Conservation (phyloP, 1,140 invertebrate genomes). For the Drosophila persimilis region DNA sequence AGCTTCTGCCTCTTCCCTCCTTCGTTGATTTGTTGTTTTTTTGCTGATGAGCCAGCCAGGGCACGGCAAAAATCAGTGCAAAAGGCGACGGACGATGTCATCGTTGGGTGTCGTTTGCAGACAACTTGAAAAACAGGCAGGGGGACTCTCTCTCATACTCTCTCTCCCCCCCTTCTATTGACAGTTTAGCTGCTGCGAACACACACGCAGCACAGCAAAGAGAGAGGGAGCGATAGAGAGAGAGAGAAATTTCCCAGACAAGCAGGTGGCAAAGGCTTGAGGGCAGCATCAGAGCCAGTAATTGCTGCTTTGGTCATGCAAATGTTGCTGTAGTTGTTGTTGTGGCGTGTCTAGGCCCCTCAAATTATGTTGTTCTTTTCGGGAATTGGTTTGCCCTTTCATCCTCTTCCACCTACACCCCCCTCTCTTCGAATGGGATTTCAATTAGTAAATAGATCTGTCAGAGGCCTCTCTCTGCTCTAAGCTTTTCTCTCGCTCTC, state of each 20-base stretch:
- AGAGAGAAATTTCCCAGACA: constrained; percentile 70
- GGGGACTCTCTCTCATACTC: constrained; percentile 15
- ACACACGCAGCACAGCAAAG: constrained; percentile 60
- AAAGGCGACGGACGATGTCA: constrained; percentile 50
- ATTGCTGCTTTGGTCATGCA: constrained; percentile 69
- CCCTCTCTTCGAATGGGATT: constrained; percentile 39
- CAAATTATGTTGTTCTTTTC: constrained; percentile 69
- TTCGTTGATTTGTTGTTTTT: constrained; percentile 53
- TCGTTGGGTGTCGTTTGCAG: constrained; percentile 64
- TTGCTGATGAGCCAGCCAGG: constrained; percentile 63
- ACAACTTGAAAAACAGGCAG: constrained; percentile 63
- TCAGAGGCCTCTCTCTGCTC: neutral
- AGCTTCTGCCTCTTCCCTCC: constrained; percentile 27
- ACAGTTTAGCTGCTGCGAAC: constrained; percentile 74
- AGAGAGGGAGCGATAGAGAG: constrained; percentile 11
- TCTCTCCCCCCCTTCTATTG: constrained; percentile 39
- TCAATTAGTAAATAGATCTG: constrained; percentile 59
- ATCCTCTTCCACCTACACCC: neutral
- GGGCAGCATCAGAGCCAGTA: constrained; percentile 54
- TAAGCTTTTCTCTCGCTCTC: too few relatives aligned
- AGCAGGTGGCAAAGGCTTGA: constrained; percentile 72
- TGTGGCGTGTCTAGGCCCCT: constrained; percentile 37
- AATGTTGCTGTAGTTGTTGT: constrained; percentile 39
- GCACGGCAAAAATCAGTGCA: constrained; percentile 58
- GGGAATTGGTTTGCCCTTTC: constrained; percentile 51